These are phyloP conservation scores for Noctua comes DNA, from an alignment of 2,888 invertebrate species.

Conservation along the genomic window DNA sequence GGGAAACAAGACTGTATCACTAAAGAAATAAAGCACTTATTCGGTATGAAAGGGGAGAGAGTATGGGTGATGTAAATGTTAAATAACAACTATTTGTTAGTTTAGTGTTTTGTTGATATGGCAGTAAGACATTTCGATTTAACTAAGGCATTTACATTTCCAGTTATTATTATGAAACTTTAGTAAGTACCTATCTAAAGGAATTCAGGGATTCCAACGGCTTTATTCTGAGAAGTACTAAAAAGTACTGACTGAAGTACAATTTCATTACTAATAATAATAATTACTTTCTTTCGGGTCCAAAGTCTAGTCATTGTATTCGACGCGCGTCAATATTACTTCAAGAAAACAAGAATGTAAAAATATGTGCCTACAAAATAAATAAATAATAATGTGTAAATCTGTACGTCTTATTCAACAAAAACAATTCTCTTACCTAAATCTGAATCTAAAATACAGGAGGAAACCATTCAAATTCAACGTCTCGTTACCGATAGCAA, in stretches of 20 bases:
- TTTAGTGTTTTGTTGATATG: constrained; percentile 37
- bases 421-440: constrained; percentile 13
- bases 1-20: constrained; percentile 34
- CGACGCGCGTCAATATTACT: not conserved
- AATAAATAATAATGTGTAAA: not conserved
- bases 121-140: not conserved
- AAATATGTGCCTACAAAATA: not conserved
- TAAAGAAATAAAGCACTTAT: constrained; percentile 8
- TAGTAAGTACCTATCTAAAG: too few relatives aligned
- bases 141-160: not conserved
- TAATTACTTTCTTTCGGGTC: not conserved
- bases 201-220: not conserved
- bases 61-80: constrained; percentile 31
- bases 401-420: not conserved
- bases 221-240: not conserved
- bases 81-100: constrained; percentile 41
- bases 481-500: constrained; percentile 27
- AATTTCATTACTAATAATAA: not conserved
- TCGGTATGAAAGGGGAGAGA: not conserved
- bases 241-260: not conserved
- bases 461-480: constrained; percentile 21
- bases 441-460: constrained; percentile 17
- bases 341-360: not conserved
- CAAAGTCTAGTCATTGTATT: not conserved
- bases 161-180: not conserved